These are phyloP conservation scores for Pangasianodon hypophthalmus DNA, from an alignment of 2,113 vertebrate species.

Conservation along the genomic window DNA sequence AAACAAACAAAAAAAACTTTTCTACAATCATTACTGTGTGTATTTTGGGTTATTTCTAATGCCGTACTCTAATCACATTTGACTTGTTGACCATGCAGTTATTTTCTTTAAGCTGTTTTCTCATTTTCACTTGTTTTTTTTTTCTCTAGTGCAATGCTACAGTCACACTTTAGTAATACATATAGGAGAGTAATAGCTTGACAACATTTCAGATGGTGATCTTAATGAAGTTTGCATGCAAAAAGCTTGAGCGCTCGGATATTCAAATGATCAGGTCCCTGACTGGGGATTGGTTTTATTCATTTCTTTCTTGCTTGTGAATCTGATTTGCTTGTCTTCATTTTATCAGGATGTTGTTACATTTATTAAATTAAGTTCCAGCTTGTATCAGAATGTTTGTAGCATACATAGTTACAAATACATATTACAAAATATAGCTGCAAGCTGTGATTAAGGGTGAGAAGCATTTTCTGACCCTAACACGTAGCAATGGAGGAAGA, in stretches of 20 bases:
- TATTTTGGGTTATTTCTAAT: background rate
- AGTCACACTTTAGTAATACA: background rate
- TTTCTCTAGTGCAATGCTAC: too few species aligned
- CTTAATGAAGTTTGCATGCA: background rate
- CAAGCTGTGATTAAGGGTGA: too few species aligned
- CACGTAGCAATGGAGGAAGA: background rate
- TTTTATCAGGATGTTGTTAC: background rate
- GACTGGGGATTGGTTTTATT: background rate
- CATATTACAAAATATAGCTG: too few species aligned
- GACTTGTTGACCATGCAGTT: background rate
- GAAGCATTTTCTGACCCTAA: too few species aligned
- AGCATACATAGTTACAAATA: background rate
- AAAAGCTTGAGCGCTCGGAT: background rate
- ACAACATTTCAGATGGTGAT: background rate
- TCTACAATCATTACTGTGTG: background rate
- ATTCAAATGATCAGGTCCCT: background rate
- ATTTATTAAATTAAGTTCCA: background rate
- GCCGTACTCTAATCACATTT: background rate
- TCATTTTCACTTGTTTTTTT: too few species aligned
- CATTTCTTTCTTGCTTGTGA: background rate
- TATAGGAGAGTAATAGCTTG: background rate
- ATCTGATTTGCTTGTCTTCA: background rate
- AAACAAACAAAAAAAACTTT: background rate
- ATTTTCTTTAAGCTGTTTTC: background rate
- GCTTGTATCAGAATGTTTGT: background rate